Conservation (phyloP, 2,888 invertebrate species). For the Toxonevra muliebris region DNA sequence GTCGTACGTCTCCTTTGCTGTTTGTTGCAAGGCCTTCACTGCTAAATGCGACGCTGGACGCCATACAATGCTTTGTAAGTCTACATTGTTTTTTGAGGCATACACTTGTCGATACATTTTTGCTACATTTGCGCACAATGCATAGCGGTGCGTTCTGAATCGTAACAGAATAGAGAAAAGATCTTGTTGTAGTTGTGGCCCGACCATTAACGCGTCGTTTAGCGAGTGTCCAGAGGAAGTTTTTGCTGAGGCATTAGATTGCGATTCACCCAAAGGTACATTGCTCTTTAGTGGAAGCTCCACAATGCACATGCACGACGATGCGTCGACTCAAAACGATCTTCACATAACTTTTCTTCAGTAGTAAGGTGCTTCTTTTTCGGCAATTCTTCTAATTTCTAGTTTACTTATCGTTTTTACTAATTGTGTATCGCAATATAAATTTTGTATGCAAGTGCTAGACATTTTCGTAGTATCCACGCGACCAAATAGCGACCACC, state of each 20-base stretch:
- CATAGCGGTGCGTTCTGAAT: neutral
- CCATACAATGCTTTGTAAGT: neutral
- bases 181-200: neutral
- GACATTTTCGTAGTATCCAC: neutral
- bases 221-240: neutral
- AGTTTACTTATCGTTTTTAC: conserved; percentile 6
- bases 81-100: neutral
- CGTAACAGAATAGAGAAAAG: neutral
- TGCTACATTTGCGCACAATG: neutral
- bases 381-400: too few species aligned
- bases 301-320: conserved; percentile 13
- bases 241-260: conserved; percentile 1
- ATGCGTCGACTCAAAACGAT: neutral
- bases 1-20: neutral
- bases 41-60: neutral
- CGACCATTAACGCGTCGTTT: neutral
- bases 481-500: conserved; percentile 25
- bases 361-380: too few species aligned
- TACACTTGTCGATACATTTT: conserved; percentile 3
- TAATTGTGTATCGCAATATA: neutral
- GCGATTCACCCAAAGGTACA: conserved; percentile 1
- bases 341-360: too few species aligned
- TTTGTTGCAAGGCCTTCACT: neutral
- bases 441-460: neutral
- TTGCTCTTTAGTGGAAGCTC: conserved; percentile 7